Base-by-base conservation (phyloP, 2,797 vertebrate genomes). In the Xenopus petersii region DNA sequence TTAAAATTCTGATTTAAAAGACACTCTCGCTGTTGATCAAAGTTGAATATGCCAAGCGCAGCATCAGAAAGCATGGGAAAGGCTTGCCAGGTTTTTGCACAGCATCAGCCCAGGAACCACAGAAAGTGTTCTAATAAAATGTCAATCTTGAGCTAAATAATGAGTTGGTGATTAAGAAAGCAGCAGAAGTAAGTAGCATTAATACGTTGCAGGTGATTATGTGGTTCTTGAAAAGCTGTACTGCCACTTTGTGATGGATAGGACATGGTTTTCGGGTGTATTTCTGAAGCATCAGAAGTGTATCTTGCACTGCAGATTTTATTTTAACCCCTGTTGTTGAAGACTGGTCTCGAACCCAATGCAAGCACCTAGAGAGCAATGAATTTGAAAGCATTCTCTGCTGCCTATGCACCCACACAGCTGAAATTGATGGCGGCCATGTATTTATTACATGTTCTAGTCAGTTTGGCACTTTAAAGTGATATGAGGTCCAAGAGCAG, bases 401-500 rank as follows among this genome's bases (percentile, higher is more conserved):
- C 61, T 64, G 81, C 78, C 84, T 85, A 88, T 87, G 82, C 90
- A 82, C 88, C 87, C 80, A 42, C 81, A 91, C 87, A 86, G 89
- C 88, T 92, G 81, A 75, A 91, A 90, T 91, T 89, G 85, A 87
- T 89, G 86, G 77, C 83, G 82, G 84, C 88, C 61, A 86, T 89
- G 92, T 91, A 88, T 89, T 92, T 92, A 80, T 83, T 85, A 83
- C 69, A 85, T 82, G 86, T 93, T 93, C 93, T 93, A 94, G 93
- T 90, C 91, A 91, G 90, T 95, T 97, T 98, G 97, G 97, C 96
- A 98, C 97, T 95, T 96, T 84, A 88, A 92, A 93, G 90, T 83
- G 89, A 93, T 85, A 87, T 86, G 84, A 88, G 83, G 88, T 91
- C 88, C 88, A 89, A 89, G 87, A 87, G 87, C 85, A 89, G 89